Evolutionary conservation across 2,797 vertebrate genomes (phyloP), one percentile per base, ranked within the genome.

Genomic region (Amniataba percoides): DNA sequence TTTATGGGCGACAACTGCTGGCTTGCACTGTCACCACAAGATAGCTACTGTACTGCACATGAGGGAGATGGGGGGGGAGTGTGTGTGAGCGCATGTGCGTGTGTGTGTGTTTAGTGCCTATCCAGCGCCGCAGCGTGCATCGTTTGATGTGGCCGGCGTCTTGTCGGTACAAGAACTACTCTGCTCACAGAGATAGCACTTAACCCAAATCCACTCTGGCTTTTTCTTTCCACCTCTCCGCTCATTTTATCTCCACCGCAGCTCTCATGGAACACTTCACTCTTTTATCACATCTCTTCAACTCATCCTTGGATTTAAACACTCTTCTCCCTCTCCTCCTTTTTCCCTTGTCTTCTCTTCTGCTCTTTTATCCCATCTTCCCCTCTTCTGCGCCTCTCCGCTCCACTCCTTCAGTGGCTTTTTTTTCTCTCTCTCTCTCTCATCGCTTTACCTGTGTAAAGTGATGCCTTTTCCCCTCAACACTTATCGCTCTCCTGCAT

Each of bases 1-100:
- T 93, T 92, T 92, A 91, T 78, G 71, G 84, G 83, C 87, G 87
- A 92, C 90, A 89, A 89, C 87, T 61, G 59, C 81, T 77, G 83
- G 77, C 85, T 89, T 83, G 78, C 73, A 71, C 84, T 89, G 88
- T 91, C 89, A 89, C 85, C 78, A 84, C 69, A 83, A 77, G 86
- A 90, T 83, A 84, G 72, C 78, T 77, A 58, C 56, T 69, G 61
- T 85, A 83, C 78, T 66, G 68, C 82, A 84, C 70, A 80, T 19
- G 46, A 48, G 65, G 45, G 77, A 82, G 76, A 78, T 52, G 52
- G 43, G 45, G 56, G 25, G 34, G 45, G 55, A 43, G 65, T 49
- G 74, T 52, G 39, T 65, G 69, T 21, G 25, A 36, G 73, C 34
- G 40, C 60, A 40, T 40, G 71, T 49, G 68, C 45, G 79, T 57